Conservation (phyloP, 2,888 invertebrate species). For the Lasioglossum lativentre region DNA sequence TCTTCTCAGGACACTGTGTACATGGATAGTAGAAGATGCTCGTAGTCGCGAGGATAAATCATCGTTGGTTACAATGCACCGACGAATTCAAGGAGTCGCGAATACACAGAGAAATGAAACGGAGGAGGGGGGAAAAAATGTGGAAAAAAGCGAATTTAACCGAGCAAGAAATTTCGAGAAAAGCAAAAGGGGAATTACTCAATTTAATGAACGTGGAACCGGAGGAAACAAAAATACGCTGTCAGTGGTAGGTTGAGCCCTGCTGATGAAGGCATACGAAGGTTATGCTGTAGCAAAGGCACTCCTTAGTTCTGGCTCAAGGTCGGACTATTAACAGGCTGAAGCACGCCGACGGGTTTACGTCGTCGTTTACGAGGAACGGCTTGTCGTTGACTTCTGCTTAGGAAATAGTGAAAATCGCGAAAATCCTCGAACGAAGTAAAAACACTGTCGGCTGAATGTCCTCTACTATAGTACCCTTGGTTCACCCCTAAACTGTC, state of each 20-base stretch:
- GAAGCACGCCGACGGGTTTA: constrained; percentile 68
- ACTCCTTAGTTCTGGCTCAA: constrained; percentile 71
- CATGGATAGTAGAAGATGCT: no score
- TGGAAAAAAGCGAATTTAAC: not conserved
- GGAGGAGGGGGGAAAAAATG: not conserved
- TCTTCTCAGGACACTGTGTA: no score
- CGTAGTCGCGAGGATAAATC: not conserved
- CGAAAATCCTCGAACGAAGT: constrained; percentile 24
- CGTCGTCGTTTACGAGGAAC: constrained; percentile 57
- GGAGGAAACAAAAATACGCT: constrained; percentile 37
- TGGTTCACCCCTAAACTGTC: no score
- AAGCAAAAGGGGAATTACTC: constrained; percentile 21
- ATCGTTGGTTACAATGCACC: not conserved
- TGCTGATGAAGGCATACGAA: constrained; percentile 66
- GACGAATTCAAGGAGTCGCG: not conserved
- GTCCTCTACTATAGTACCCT: not conserved
- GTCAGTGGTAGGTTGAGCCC: constrained; percentile 53
- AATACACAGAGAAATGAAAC: not conserved
- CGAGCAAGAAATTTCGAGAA: not conserved
- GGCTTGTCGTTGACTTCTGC: constrained; percentile 37
- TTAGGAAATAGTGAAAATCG: constrained; percentile 57
- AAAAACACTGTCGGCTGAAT: not conserved
- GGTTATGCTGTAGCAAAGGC: constrained; percentile 65
- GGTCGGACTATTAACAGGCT: constrained; percentile 68
- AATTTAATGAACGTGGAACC: constrained; percentile 39